A percentile compares a stretch with the other conserved stretches of the same genome.
These are phyloP conservation scores for Magallana ariakensis DNA, from an alignment of 1,140 invertebrate genomes.

Conservation along the genomic window DNA sequence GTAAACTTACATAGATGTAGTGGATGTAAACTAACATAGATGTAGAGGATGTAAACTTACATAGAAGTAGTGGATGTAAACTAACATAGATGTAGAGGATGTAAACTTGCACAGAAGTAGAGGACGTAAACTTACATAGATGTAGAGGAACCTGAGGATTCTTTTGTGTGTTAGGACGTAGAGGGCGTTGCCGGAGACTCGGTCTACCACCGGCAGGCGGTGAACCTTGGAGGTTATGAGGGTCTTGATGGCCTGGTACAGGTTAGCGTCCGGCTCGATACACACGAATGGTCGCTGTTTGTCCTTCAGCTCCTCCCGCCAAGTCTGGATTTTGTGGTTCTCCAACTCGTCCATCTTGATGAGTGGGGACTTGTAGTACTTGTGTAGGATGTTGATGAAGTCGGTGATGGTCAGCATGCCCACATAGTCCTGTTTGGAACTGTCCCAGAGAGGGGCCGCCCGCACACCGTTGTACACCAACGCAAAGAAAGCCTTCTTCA, in stretches of 20 bases:
- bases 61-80: too few relatives aligned
- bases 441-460: slow-evolving; percentile 98
- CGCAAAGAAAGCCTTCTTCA: slow-evolving; percentile 99
- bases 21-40: too few relatives aligned
- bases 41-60: too few relatives aligned
- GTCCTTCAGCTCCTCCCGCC: slow-evolving; percentile 82
- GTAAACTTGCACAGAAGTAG: too few relatives aligned
- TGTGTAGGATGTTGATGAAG: slow-evolving; percentile 98
- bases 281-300: slow-evolving; percentile 76
- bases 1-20: too few relatives aligned
- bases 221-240: slow-evolving; percentile 96
- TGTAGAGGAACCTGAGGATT: slow-evolving; percentile 97
- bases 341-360: slow-evolving; percentile 90
- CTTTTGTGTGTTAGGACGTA: slow-evolving; percentile 99
- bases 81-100: too few relatives aligned
- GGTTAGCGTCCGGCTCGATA: slow-evolving; percentile 79
- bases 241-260: slow-evolving; percentile 95
- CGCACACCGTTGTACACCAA: slow-evolving; percentile 99
- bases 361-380: slow-evolving; percentile 94
- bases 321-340: slow-evolving; percentile 89
- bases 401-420: slow-evolving; percentile 99
- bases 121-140: slow-evolving; percentile 91
- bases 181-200: slow-evolving; percentile 95
- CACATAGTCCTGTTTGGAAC: slow-evolving; percentile 91
- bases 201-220: slow-evolving; percentile 96